Evolutionary conservation across 2,113 vertebrate species (phyloP).

Genomic region (Salvelinus fontinalis): DNA sequence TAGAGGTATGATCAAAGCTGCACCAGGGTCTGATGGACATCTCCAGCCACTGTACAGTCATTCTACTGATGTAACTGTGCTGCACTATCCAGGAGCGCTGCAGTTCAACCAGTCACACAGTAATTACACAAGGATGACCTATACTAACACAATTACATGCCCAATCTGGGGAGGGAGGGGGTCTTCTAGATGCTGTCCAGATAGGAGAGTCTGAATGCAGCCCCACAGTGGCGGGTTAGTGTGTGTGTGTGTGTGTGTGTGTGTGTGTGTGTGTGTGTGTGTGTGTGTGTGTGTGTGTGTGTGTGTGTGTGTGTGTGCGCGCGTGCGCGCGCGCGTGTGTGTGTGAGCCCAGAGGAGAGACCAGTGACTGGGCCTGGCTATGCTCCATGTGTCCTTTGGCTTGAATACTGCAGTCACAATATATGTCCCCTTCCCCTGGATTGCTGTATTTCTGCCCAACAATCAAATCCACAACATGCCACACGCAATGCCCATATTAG

Average conservation of each 20-base stretch:
- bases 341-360: constrained; percentile 49
- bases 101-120: constrained; percentile 35
- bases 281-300: neutral
- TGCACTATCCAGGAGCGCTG: constrained; percentile 28
- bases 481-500: constrained; percentile 60
- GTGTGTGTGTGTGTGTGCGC: neutral
- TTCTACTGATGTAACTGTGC: constrained; percentile 10
- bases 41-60: constrained; percentile 49
- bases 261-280: constrained; percentile 13
- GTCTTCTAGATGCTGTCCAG: constrained; percentile 42
- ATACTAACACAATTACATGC: constrained; percentile 51
- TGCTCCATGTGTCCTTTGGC: constrained; percentile 60
- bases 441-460: constrained; percentile 51
- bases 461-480: constrained; percentile 60
- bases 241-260: neutral
- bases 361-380: constrained; percentile 60
- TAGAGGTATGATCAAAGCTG: constrained; percentile 48
- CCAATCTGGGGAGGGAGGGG: constrained; percentile 33
- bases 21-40: constrained; percentile 47
- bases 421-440: constrained; percentile 59
- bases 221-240: constrained; percentile 29
- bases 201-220: constrained; percentile 52
- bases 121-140: constrained; percentile 50
- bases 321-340: neutral
- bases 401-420: constrained; percentile 66